phyloP scores from a whole-genome alignment of 2,888 invertebrate genomes.

The Pinctada fucata region DNA sequence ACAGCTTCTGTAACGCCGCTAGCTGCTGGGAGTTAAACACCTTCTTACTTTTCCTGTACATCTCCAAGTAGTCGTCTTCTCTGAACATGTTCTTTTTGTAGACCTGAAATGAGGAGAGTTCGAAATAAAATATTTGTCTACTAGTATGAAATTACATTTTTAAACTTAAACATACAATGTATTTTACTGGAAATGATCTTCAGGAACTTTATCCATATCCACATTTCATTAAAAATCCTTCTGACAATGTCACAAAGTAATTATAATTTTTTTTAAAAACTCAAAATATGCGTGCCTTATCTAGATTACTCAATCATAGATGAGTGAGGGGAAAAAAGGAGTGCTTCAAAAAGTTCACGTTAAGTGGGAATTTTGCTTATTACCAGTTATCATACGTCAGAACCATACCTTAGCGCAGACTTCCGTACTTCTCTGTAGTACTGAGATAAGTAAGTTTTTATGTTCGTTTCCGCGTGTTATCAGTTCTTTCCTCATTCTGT shows the following conservation, averaged over 20 bases:
- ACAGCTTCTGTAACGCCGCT: slow-evolving; percentile 88
- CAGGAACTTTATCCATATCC: too few relatives aligned
- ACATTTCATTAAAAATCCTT: too few relatives aligned
- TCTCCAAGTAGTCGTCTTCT: slow-evolving; percentile 85
- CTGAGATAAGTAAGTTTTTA: slow-evolving; percentile 83
- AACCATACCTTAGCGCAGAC: slow-evolving; percentile 83
- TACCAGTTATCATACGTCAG: too few relatives aligned
- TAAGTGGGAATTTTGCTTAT: too few relatives aligned
- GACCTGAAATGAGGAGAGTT: slow-evolving; percentile 78
- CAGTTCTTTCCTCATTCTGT: slow-evolving; percentile 86
- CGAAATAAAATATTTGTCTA: background rate
- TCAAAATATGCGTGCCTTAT: background rate
- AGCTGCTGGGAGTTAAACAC: slow-evolving; percentile 91
- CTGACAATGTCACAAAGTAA: too few relatives aligned
- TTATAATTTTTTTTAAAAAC: background rate
- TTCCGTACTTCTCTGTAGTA: slow-evolving; percentile 85
- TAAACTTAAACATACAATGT: too few relatives aligned
- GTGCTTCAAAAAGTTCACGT: too few relatives aligned
- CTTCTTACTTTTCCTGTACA: slow-evolving; percentile 87
- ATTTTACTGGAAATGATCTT: too few relatives aligned
- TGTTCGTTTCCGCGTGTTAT: slow-evolving; percentile 81
- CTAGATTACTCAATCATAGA: too few relatives aligned
- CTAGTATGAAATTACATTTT: too few relatives aligned
- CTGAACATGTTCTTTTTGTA: slow-evolving; percentile 87
- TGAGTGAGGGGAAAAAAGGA: too few relatives aligned